These are phyloP conservation scores for Anaspis maculata DNA, from an alignment of 2,888 invertebrate species.

Conservation along the genomic window DNA sequence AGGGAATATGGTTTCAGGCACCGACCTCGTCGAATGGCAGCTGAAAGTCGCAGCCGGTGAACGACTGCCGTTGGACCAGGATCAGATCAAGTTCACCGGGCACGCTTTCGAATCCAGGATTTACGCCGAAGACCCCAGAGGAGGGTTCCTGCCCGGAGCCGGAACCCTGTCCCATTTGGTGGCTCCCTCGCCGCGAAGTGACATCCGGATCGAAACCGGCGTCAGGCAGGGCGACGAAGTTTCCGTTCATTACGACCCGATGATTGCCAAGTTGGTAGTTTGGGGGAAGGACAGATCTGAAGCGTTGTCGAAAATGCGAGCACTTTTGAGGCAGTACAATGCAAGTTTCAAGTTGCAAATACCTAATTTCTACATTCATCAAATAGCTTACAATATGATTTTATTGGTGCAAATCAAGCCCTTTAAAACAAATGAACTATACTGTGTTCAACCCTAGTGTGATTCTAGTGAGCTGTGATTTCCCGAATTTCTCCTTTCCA, in stretches of 20 bases:
- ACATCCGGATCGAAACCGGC: constrained; percentile 82
- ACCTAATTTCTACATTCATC: not conserved
- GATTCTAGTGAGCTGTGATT: too few relatives aligned
- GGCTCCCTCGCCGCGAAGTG: constrained; percentile 56
- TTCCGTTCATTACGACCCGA: constrained; percentile 97
- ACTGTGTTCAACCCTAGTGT: too few relatives aligned
- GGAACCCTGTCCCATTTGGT: constrained; percentile 70
- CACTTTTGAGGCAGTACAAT: constrained; percentile 75
- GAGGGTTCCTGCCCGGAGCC: constrained; percentile 89
- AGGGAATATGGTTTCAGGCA: constrained; percentile 48
- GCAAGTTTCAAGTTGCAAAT: constrained; percentile 45
- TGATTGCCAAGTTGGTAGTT: constrained; percentile 98
- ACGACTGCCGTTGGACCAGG: constrained; percentile 70
- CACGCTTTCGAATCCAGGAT: constrained; percentile 95
- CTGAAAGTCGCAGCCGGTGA: constrained; percentile 84
- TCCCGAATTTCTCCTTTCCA: too few relatives aligned
- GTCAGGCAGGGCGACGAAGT: constrained; percentile 89
- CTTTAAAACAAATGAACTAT: too few relatives aligned
- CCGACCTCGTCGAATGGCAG: constrained; percentile 98
- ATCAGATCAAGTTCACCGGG: constrained; percentile 67
- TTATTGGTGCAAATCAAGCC: too few relatives aligned
- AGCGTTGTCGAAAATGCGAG: constrained; percentile 70
- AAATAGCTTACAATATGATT: too few relatives aligned
- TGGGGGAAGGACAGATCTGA: constrained; percentile 81
- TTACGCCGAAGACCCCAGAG: constrained; percentile 83